Evolutionary conservation across 2,113 vertebrate species (phyloP).

Genomic region (Embiotoca jacksoni): DNA sequence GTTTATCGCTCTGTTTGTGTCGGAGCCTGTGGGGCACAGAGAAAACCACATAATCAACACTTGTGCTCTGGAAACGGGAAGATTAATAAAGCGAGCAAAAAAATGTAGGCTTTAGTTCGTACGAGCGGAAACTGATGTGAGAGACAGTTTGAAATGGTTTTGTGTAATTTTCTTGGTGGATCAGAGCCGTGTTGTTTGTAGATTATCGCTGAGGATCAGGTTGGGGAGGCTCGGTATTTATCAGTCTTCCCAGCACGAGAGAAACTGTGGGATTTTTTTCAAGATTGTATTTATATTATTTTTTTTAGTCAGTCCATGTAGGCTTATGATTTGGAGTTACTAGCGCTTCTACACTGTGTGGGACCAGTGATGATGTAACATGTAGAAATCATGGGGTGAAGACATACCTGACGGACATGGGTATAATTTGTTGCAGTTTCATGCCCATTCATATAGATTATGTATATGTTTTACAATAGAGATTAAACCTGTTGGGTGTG

Average conservation of each 20-base stretch:
- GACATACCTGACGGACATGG: no score
- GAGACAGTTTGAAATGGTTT: not conserved
- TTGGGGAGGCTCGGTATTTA: not conserved
- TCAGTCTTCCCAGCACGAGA: not conserved
- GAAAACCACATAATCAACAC: slow-evolving; percentile 48
- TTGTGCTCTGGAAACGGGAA: slow-evolving; percentile 19
- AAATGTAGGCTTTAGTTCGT: slow-evolving; percentile 30
- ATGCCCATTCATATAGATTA: no score
- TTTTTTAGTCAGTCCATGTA: no score
- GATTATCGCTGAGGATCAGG: not conserved
- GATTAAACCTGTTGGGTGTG: no score
- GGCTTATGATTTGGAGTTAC: no score
- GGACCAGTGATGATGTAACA: no score
- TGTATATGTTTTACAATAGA: no score
- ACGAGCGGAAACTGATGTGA: slow-evolving; percentile 12
- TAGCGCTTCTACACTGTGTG: no score
- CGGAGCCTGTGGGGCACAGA: slow-evolving; percentile 29
- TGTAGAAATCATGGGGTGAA: no score
- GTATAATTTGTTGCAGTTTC: no score
- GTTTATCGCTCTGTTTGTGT: slow-evolving; percentile 63
- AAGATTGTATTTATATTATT: no score
- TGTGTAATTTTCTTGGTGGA: not conserved
- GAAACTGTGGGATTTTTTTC: not conserved
- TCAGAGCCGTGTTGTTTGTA: not conserved
- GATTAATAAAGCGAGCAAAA: slow-evolving; percentile 40